phyloP scores from a whole-genome alignment of 2,113 vertebrate species.

The Xenopus borealis region DNA sequence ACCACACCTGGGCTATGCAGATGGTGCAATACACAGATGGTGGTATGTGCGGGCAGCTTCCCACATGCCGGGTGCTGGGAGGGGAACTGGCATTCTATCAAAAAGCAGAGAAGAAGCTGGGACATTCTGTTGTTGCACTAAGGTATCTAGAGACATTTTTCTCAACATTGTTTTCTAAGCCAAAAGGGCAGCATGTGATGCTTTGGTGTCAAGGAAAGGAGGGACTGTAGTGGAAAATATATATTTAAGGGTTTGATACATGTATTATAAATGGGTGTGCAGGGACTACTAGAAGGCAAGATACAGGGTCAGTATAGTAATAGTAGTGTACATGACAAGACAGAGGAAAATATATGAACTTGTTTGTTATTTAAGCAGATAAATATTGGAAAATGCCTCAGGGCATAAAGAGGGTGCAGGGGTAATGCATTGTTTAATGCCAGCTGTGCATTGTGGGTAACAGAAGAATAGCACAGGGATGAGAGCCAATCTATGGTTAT shows the following conservation, averaged over 20 bases:
- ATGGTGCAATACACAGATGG: slow-evolving; percentile 43
- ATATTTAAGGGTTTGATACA: background rate
- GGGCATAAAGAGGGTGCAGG: background rate
- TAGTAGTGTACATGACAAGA: no score
- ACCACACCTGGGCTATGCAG: slow-evolving; percentile 30
- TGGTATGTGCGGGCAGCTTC: slow-evolving; percentile 34
- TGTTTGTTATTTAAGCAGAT: background rate
- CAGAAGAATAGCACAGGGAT: slow-evolving; percentile 21
- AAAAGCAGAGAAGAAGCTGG: slow-evolving; percentile 25
- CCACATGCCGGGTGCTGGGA: slow-evolving; percentile 39
- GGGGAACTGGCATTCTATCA: slow-evolving; percentile 30
- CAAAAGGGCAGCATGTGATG: background rate
- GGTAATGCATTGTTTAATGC: slow-evolving; percentile 1
- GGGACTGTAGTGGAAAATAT: background rate
- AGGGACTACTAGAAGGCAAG: background rate
- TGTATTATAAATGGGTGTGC: background rate
- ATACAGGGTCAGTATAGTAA: background rate
- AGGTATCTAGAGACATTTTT: slow-evolving; percentile 11
- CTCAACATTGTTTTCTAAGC: background rate
- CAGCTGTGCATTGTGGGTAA: slow-evolving; percentile 21
- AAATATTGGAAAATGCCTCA: background rate
- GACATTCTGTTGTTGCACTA: slow-evolving; percentile 6
- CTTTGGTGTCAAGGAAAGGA: background rate
- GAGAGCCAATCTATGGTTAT: slow-evolving; percentile 31
- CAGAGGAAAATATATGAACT: no score